Evolutionary conservation across 1,140 invertebrate genomes (phyloP).

Genomic region (Lucilia cuprina): DNA sequence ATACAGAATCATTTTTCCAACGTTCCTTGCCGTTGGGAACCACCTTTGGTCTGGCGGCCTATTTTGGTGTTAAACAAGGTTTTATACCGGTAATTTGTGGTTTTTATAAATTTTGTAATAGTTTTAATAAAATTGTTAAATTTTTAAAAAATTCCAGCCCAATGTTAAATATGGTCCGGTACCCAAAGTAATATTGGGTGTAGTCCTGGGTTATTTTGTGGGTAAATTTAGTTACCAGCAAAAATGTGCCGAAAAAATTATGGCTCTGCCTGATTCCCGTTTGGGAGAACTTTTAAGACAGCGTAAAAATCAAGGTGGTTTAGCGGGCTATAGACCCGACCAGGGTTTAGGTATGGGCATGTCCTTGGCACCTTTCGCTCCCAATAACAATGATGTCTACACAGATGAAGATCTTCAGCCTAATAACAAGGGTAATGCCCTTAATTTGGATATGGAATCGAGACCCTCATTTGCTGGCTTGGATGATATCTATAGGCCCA

Average conservation of each 20-base stretch:
- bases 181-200: constrained; percentile 72
- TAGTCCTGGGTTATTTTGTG: constrained; percentile 74
- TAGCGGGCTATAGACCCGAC: constrained; percentile 54
- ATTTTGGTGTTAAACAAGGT: constrained; percentile 70
- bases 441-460: constrained; percentile 63
- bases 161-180: constrained; percentile 70
- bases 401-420: constrained; percentile 56
- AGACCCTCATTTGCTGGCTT: constrained; percentile 62
- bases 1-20: constrained; percentile 74
- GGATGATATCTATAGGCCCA: constrained; percentile 65
- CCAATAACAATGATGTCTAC: constrained; percentile 59
- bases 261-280: constrained; percentile 69
- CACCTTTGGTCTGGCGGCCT: constrained; percentile 67
- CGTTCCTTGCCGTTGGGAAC: constrained; percentile 72
- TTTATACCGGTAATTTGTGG: constrained; percentile 52
- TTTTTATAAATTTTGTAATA: constrained; percentile 9
- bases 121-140: neutral
- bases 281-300: constrained; percentile 54
- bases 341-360: constrained; percentile 63
- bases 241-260: constrained; percentile 77
- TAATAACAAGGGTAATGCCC: constrained; percentile 45
- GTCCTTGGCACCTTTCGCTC: constrained; percentile 62
- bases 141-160: constrained; percentile 61
- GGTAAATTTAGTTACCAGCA: constrained; percentile 79
- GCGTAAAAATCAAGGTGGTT: constrained; percentile 47